Conservation (phyloP, 2,797 vertebrate species). For the Galaxias olidus region DNA sequence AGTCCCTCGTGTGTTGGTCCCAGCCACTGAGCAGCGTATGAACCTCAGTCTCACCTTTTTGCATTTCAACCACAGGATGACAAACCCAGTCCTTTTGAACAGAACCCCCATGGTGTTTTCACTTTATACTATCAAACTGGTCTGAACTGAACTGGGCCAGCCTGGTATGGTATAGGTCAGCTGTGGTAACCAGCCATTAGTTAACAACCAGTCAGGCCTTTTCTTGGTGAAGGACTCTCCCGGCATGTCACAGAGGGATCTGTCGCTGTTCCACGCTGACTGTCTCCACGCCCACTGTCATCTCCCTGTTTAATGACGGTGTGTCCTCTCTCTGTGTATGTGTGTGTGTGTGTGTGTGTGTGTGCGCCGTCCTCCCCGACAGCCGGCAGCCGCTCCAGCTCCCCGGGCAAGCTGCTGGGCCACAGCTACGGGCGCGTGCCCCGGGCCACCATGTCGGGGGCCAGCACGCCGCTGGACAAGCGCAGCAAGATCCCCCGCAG, state of each 20-base stretch:
- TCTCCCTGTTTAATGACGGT: neutral
- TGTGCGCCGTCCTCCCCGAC: slow-evolving; percentile 4
- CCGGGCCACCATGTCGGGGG: slow-evolving; percentile 75
- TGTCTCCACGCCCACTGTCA: neutral
- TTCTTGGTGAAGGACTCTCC: neutral
- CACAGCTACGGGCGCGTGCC: slow-evolving; percentile 85
- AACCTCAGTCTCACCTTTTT: no score
- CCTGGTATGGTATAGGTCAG: no score
- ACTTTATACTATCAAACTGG: no score
- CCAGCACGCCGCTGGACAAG: slow-evolving; percentile 83
- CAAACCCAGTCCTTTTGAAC: no score
- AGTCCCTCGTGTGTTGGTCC: no score
- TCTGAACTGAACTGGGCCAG: no score
- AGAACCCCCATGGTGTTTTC: no score
- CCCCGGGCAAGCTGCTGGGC: slow-evolving; percentile 91
- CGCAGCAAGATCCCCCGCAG: slow-evolving; percentile 92
- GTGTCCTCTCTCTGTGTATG: neutral
- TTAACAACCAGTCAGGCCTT: neutral
- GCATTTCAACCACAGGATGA: no score
- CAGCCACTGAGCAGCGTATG: no score
- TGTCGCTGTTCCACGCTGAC: neutral
- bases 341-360: slow-evolving; percentile 11
- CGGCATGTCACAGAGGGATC: slow-evolving; percentile 22
- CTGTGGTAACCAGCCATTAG: slow-evolving; percentile 26
- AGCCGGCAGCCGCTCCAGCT: slow-evolving; percentile 96